A percentile compares a stretch with the other conserved stretches of the same genome.
Conservation (phyloP, 1,140 invertebrate genomes). For the Drosophila eugracilis region DNA sequence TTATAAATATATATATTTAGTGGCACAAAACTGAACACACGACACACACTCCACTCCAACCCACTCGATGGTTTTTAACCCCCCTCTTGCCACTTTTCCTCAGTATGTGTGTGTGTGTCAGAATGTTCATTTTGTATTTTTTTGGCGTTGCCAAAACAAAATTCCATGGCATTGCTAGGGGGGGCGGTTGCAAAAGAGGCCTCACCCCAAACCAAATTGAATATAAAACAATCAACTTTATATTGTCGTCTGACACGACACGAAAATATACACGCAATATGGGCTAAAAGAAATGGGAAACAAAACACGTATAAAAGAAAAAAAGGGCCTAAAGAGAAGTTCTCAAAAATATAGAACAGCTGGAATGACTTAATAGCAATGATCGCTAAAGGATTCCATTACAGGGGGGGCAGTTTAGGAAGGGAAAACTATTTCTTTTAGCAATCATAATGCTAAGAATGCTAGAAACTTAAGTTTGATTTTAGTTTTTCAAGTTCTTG, state of each 20-base stretch:
- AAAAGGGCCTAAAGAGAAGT: slow-evolving; percentile 3
- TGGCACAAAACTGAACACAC: slow-evolving; percentile 13
- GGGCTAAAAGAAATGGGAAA: slow-evolving; percentile 2
- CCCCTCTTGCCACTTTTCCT: slow-evolving; percentile 11
- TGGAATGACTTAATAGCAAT: slow-evolving; percentile 30
- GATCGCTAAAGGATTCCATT: slow-evolving; percentile 18
- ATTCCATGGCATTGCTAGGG: slow-evolving; percentile 59
- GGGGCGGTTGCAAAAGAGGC: slow-evolving; percentile 3
- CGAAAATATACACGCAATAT: slow-evolving; percentile 27
- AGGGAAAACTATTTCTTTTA: no score
- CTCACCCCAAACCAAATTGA: slow-evolving; percentile 58
- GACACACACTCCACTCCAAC: slow-evolving; percentile 12
- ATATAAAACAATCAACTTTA: slow-evolving; percentile 74
- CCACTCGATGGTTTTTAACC: slow-evolving; percentile 14
- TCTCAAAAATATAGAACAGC: slow-evolving; percentile 14
- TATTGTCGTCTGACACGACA: slow-evolving; percentile 80
- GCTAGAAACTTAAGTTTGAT: no score
- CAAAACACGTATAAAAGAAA: background rate
- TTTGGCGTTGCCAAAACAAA: slow-evolving; percentile 76
- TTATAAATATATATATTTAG: slow-evolving; percentile 9
- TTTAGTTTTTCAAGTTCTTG: no score
- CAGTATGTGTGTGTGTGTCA: slow-evolving; percentile 39
- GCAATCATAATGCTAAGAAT: no score
- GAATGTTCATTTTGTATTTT: slow-evolving; percentile 59
- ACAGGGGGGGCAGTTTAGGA: no score